phyloP scores from a whole-genome alignment of 2,113 vertebrate genomes.

The Podarcis cretensis region DNA sequence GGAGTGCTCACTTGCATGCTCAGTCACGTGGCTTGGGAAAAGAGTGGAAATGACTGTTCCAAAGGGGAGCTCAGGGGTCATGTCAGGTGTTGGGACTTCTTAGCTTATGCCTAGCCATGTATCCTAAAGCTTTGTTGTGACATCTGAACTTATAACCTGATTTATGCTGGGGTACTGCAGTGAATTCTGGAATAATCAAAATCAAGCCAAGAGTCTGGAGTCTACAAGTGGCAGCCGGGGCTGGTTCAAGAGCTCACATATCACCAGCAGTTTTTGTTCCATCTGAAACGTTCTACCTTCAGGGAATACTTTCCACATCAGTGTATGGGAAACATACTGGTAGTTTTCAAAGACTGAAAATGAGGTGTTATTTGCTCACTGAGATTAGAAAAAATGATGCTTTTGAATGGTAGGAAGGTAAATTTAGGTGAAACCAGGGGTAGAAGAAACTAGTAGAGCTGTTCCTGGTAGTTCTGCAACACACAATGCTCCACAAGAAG shows the following conservation, averaged over 20 bases:
- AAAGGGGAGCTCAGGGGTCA: too few species aligned
- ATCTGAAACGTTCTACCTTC: neutral
- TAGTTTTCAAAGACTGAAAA: neutral
- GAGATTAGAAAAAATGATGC: neutral
- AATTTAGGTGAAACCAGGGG: neutral
- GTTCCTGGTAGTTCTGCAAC: neutral
- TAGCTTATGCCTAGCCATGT: too few species aligned
- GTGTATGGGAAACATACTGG: neutral
- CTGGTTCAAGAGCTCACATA: neutral
- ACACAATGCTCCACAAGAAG: neutral
- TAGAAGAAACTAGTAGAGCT: neutral
- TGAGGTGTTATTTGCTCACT: neutral
- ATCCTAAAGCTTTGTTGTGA: too few species aligned
- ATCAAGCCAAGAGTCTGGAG: too few species aligned
- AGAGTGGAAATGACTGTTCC: too few species aligned
- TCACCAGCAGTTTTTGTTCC: neutral
- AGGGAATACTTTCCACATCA: neutral
- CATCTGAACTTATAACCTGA: too few species aligned
- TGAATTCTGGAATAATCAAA: neutral
- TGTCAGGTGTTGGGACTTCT: too few species aligned
- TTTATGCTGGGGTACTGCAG: neutral
- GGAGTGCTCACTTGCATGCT: too few species aligned
- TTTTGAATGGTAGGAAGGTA: neutral
- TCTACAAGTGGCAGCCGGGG: neutral
- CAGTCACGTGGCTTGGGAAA: too few species aligned